Evolutionary conservation across 2,888 invertebrate species (phyloP).

Genomic region (Leptopterna dolabrata): DNA sequence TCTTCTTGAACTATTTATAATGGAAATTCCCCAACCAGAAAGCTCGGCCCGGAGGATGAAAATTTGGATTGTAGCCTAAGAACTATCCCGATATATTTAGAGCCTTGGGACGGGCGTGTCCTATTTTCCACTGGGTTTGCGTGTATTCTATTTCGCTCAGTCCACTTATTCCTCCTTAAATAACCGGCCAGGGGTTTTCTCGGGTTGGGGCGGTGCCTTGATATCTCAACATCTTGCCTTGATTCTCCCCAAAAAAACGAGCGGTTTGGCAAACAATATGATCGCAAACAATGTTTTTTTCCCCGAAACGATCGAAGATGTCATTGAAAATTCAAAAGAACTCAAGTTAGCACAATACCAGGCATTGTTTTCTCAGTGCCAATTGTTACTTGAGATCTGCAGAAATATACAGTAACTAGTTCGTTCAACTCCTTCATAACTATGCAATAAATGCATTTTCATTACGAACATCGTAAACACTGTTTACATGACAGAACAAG

Average conservation of each 20-base stretch:
- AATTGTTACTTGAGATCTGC: not conserved
- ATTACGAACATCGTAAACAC: too few relatives aligned
- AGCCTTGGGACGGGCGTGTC: conserved; percentile 49
- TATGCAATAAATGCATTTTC: too few relatives aligned
- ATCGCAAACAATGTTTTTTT: not conserved
- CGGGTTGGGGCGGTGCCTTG: not conserved
- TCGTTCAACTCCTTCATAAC: too few relatives aligned
- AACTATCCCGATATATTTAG: conserved; percentile 52
- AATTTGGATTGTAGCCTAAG: conserved; percentile 55
- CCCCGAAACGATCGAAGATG: not conserved
- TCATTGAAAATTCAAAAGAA: not conserved
- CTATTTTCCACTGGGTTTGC: conserved; percentile 52
- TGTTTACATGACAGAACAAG: too few relatives aligned
- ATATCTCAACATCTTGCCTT: conserved; percentile 22
- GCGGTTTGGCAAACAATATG: not conserved
- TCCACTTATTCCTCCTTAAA: conserved; percentile 49
- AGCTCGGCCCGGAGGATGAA: conserved; percentile 9
- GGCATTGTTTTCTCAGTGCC: not conserved
- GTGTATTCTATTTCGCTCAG: conserved; percentile 54
- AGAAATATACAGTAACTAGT: too few relatives aligned
- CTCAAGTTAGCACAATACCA: not conserved
- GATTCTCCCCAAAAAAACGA: not conserved
- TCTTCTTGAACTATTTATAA: conserved; percentile 20
- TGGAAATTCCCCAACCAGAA: conserved; percentile 14
- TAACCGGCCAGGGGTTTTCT: conserved; percentile 24